These are phyloP conservation scores for Neodontobutis hainanensis DNA, from an alignment of 2,113 vertebrate genomes.

Conservation along the genomic window DNA sequence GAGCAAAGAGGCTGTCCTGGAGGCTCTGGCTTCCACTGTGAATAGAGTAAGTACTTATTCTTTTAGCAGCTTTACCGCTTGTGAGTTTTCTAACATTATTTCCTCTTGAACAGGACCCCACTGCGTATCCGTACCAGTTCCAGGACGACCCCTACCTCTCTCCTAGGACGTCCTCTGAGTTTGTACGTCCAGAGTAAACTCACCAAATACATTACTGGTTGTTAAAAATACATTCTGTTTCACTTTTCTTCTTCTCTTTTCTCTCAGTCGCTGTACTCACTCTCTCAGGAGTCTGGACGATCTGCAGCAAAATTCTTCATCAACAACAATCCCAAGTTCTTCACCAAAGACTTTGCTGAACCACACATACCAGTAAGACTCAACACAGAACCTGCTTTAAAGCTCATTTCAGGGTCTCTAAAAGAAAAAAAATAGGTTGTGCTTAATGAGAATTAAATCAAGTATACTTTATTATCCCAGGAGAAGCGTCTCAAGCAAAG, in stretches of 20 bases:
- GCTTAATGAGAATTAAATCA: too few relatives aligned
- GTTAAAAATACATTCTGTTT: not conserved
- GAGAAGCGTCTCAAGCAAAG: too few relatives aligned
- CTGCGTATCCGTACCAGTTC: constrained; percentile 84
- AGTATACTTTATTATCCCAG: too few relatives aligned
- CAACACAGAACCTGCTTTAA: not conserved
- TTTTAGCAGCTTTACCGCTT: not conserved
- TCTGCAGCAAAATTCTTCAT: constrained; percentile 89
- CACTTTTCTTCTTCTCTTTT: not conserved
- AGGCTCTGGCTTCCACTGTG: constrained; percentile 86
- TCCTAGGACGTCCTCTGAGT: constrained; percentile 78
- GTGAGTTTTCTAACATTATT: not conserved
- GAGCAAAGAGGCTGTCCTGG: constrained; percentile 88
- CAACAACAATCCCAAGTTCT: constrained; percentile 85
- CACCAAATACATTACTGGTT: not conserved
- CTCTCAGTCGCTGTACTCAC: constrained; percentile 81
- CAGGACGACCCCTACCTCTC: constrained; percentile 91
- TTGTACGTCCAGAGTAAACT: constrained; percentile 77
- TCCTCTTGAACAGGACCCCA: constrained; percentile 82
- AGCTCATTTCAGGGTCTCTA: not conserved
- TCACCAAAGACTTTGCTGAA: constrained; percentile 88
- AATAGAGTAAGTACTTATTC: constrained; percentile 81
- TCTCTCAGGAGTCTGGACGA: constrained; percentile 88
- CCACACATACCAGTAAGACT: constrained; percentile 87
- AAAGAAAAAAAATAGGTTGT: too few relatives aligned